Evolutionary conservation across 2,113 vertebrate species (phyloP), one percentile per base, ranked within the genome.

Genomic region (Sporophila hypoxantha): DNA sequence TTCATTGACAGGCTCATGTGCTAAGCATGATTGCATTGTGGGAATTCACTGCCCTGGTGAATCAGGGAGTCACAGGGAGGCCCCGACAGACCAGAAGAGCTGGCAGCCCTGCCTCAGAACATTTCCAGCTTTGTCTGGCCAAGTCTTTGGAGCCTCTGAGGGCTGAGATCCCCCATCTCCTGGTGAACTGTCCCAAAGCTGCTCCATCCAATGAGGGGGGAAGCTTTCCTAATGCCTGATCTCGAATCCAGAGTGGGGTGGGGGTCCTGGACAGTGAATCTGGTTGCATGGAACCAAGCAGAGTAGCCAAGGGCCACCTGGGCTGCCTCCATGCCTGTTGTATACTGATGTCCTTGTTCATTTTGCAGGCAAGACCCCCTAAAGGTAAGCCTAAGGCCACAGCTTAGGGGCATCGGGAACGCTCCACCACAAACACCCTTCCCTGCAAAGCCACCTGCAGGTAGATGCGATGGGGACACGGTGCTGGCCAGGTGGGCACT

Each of bases 351-450:
- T 10, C 34, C 17, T 22, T 39, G 20, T 88, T 78, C 32, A 6
- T 65, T 80, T 73, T 53, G 10, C 82, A 96, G 96, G 96, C 78
- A 46, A 95, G 93, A 41, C 94, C 95, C 17, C 94, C 94, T 12
- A 94, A 94, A 90, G 47, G 67, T 36, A 75, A 94, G 65, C 64
- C 39, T 0, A 36, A 93, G n/a, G 46, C 57, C 3, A 2, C 85
- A 75, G 41, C 76, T 16, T 60, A 85, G 59, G 41, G 49, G 47
- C 11, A 1, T 17, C 0, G 0, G 57, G 57, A 74, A 19, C 8
- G 8, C 46, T 67, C 53, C 4, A 7, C 49, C 29, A 21, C 17
- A 26, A 44, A 30, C 41, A 29, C 10, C 44, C 22, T 52, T 36
- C 15, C 6, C 26, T 61, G 49, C 2, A 1, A 82, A 89, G 82